Evolutionary conservation across 2,888 invertebrate genomes (phyloP), one percentile per base, ranked within the genome.

Genomic region (Ceramica pisi): DNA sequence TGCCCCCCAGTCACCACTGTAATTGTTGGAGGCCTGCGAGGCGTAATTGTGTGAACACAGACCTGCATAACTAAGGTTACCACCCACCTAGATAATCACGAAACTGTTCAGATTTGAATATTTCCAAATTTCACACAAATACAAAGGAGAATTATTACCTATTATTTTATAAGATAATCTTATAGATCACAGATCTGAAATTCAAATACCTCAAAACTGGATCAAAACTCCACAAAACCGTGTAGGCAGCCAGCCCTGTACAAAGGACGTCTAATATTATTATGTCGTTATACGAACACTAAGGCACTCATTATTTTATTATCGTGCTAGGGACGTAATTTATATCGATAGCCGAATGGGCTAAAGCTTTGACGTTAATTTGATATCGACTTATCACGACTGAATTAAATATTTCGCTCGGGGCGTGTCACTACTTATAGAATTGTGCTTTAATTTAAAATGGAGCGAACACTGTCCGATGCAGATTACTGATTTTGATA

Each of bases 241-340:
- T 68, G 70, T 65, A n/a, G 60, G 71, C 60, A 67, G 77, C 59
- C 78, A 79, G 71, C 81, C 74, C 81, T 84, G 38, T 21, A 19
- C 19, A 56, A 74, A 74, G 63, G 67, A 78, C 77, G 63, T 69
- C 59, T 80, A 71, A 85, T 72, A 71, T 84, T 81, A 91, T 92
- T 90, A 92, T 83, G 85, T 90, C 86, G 89, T 90, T 90, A 90
- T 78, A 81, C 77, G 84, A 77, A 81, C 80, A 84, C 87, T 88
- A 88, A 87, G 80, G 79, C 90, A 53, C 78, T 90, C 89, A 94
- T 94, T 93, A 93, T 91, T 93, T 90, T 90, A 93, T 93, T 93
- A 93, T 92, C 90, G 85, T 87, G 81, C 84, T 80, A 85, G 77
- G 83, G 78, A 87, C 86, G 86, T 90, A 90, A 92, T 93, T 93